Conservation (phyloP, 2,113 vertebrate genomes). For the Tetrao urogallus region DNA sequence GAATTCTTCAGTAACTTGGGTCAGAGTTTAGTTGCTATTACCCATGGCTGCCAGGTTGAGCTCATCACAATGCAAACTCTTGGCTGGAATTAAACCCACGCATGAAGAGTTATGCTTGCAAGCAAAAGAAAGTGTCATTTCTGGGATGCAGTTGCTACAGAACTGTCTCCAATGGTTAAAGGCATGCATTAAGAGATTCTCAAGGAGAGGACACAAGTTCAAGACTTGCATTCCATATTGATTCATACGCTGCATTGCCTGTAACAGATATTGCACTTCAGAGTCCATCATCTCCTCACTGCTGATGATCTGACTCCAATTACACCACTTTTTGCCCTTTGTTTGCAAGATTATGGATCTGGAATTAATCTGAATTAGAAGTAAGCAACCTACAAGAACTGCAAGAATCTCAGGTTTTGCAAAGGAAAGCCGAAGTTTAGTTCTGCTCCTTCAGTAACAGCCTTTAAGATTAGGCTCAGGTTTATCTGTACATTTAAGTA, state of each 20-base stretch:
- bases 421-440: background rate
- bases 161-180: background rate
- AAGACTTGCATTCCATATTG: conserved; percentile 15
- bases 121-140: background rate
- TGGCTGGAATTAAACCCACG: background rate
- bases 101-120: background rate
- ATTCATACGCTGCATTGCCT: background rate
- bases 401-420: background rate
- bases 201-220: background rate
- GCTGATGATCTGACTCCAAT: background rate
- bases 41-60: background rate
- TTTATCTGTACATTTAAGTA: background rate
- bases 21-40: background rate
- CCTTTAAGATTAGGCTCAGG: background rate
- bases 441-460: accelerated
- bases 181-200: background rate
- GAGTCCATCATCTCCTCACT: background rate
- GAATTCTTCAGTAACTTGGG: background rate
- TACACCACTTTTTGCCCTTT: background rate
- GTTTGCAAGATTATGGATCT: background rate
- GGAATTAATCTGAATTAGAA: background rate
- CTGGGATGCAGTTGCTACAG: background rate
- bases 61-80: background rate
- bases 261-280: background rate
- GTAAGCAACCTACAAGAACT: background rate